Percentiles rank a stretch among this genome's conserved stretches.
Conservation (phyloP, 2,888 invertebrate species). For the Hoplodrina blanda region DNA sequence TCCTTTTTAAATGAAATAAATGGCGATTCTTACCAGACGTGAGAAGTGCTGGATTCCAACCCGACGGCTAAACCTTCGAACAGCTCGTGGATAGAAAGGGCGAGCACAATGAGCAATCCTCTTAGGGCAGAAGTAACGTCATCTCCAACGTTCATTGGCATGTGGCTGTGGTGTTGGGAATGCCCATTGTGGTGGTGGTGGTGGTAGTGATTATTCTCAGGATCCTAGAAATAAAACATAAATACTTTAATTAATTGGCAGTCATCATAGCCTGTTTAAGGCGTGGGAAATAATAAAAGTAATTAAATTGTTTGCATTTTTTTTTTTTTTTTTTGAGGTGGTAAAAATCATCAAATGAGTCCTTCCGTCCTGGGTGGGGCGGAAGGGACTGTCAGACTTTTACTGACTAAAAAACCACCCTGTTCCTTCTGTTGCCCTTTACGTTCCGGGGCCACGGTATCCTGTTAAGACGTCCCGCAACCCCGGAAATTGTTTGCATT, state of each 20-base stretch:
- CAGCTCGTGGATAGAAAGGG: constrained; percentile 95
- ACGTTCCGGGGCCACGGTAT: no score
- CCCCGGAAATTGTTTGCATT: no score
- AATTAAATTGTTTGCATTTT: no score
- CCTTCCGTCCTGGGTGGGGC: no score
- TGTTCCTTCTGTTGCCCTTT: no score
- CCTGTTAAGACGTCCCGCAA: no score
- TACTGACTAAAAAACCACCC: no score
- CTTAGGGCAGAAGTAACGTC: constrained; percentile 91
- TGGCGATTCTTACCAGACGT: constrained; percentile 79
- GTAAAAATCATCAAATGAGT: no score
- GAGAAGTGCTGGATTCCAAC: constrained; percentile 91
- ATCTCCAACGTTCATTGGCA: constrained; percentile 81
- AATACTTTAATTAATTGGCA: not conserved
- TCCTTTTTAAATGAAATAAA: not conserved
- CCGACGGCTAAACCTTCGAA: constrained; percentile 97
- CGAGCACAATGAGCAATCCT: constrained; percentile 95
- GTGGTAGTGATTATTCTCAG: constrained; percentile 66
- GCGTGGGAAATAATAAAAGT: no score
- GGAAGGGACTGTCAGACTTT: no score
- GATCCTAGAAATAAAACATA: constrained; percentile 73
- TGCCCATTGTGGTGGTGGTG: constrained; percentile 68
- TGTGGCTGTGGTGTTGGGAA: constrained; percentile 85
- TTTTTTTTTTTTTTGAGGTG: no score
- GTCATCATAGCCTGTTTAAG: no score